These are phyloP conservation scores for Paradisaea rubra DNA, from an alignment of 2,113 vertebrate species.

Conservation along the genomic window DNA sequence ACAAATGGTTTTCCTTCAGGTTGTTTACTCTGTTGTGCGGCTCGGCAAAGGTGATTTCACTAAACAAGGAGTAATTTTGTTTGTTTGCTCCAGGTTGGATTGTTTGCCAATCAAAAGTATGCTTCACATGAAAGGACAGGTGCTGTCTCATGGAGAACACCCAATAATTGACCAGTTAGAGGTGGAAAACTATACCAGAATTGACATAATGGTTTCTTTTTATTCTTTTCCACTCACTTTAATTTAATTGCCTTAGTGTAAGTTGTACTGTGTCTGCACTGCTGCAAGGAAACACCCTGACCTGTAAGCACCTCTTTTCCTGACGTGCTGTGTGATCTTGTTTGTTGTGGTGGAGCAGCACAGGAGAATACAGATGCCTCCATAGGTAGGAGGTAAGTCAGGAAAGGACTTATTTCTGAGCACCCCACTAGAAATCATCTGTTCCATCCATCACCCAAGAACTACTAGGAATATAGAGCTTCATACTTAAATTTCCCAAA, in stretches of 20 bases:
- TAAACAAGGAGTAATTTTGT: not conserved
- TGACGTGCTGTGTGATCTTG: not conserved
- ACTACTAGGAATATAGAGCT: not conserved
- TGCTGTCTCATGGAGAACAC: not conserved
- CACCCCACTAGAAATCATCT: not conserved
- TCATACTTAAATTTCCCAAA: not conserved
- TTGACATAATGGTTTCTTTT: not conserved
- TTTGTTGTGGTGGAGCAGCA: not conserved
- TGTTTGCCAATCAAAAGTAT: not conserved
- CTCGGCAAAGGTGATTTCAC: not conserved
- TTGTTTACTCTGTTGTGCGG: constrained; percentile 1
- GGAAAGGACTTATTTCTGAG: not conserved
- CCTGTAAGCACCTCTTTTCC: not conserved
- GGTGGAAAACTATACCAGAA: not conserved
- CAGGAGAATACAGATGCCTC: not conserved
- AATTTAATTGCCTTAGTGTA: not conserved
- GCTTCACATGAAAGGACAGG: not conserved
- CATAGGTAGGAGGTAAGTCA: not conserved
- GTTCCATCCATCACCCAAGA: not conserved
- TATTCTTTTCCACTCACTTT: not conserved
- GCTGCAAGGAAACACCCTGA: not conserved
- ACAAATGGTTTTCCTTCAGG: not conserved
- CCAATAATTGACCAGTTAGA: not conserved
- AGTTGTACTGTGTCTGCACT: not conserved
- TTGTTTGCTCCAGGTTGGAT: not conserved